Percentiles rank a stretch among this genome's conserved stretches.
phyloP scores from a whole-genome alignment of 2,113 vertebrate species.

The Mellivora capensis region DNA sequence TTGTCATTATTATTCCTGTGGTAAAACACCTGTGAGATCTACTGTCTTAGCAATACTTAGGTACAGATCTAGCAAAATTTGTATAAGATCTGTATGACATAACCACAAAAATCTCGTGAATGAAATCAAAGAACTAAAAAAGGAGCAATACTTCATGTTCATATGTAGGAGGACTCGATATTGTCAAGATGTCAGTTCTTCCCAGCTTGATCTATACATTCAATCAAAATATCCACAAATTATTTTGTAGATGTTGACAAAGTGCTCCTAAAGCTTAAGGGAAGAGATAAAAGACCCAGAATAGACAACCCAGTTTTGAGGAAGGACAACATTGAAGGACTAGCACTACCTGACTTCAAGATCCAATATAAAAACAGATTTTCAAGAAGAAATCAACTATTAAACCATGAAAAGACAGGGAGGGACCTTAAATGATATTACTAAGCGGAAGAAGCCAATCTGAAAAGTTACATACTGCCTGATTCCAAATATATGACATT shows the following conservation, averaged over 20 bases:
- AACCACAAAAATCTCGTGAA: neutral
- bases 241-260: neutral
- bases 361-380: neutral
- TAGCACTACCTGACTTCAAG: neutral
- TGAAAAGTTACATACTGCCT: neutral
- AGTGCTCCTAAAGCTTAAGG: neutral
- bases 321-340: neutral
- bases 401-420: neutral
- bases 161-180: neutral
- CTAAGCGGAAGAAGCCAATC: neutral
- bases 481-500: neutral
- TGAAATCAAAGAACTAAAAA: neutral
- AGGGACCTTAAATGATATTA: neutral
- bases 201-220: neutral
- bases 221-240: neutral
- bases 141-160: neutral
- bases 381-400: neutral
- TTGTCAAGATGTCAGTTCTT: neutral
- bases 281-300: neutral
- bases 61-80: neutral
- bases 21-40: neutral
- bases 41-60: neutral
- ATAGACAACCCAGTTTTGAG: neutral
- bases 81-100: neutral
- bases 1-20: neutral